Percentiles rank a stretch among this genome's conserved stretches.
Conservation (phyloP, 2,797 vertebrate genomes). For the Darevskia mixta region DNA sequence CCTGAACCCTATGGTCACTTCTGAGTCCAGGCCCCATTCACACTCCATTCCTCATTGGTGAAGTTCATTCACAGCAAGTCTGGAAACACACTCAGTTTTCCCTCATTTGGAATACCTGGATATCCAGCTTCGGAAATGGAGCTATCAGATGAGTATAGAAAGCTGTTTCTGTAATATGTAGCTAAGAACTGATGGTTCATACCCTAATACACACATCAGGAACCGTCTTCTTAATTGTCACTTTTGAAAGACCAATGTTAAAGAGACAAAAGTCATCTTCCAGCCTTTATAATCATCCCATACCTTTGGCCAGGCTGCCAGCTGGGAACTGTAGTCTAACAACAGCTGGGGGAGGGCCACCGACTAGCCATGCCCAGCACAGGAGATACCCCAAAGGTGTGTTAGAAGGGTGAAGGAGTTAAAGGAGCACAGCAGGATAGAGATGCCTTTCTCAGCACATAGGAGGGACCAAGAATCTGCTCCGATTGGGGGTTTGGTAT, state of each 20-base stretch:
- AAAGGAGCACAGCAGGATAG: neutral
- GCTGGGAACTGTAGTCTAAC: no score
- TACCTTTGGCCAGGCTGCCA: no score
- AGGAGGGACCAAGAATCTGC: neutral
- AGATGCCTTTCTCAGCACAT: neutral
- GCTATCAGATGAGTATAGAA: neutral
- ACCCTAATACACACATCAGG: neutral
- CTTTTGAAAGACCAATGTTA: neutral
- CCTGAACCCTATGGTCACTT: neutral
- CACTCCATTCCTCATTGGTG: neutral
- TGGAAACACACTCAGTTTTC: neutral
- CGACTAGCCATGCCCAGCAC: no score
- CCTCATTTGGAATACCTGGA: neutral
- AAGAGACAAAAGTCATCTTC: no score
- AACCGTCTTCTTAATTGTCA: neutral
- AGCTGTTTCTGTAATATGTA: neutral
- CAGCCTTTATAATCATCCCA: neutral
- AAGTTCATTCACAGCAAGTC: no score
- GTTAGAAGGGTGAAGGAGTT: neutral
- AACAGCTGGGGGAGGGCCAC: no score
- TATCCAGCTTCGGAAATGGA: neutral
- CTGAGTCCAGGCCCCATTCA: neutral
- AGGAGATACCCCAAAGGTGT: neutral
- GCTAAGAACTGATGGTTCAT: neutral
- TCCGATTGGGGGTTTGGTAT: neutral